phyloP scores from a whole-genome alignment of 2,888 invertebrate species.

The Eupithecia insigniata region DNA sequence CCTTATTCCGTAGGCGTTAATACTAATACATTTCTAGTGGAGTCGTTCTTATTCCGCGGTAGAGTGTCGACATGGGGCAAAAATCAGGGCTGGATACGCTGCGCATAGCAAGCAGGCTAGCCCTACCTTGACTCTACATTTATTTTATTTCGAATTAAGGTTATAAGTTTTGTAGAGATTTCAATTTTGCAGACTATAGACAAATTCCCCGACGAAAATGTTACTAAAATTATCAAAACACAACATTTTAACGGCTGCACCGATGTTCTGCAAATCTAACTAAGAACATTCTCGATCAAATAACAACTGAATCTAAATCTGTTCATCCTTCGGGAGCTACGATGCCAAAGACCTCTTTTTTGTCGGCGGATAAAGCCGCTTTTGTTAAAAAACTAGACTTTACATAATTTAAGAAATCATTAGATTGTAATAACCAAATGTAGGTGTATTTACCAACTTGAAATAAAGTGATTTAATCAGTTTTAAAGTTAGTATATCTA shows the following conservation, averaged over 20 bases:
- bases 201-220: background rate
- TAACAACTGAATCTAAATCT: background rate
- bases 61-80: conserved; percentile 76
- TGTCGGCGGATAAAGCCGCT: background rate
- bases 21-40: conserved; percentile 78
- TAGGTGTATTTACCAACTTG: background rate
- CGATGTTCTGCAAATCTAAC: background rate
- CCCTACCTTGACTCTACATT: conserved; percentile 20
- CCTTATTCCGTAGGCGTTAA: conserved; percentile 75
- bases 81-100: conserved; percentile 75
- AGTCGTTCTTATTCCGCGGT: background rate
- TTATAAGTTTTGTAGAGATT: background rate
- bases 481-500: background rate
- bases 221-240: background rate
- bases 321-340: background rate
- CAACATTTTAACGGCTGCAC: background rate
- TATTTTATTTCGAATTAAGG: background rate
- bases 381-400: too few species aligned
- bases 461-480: background rate
- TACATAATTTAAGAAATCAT: background rate
- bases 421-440: background rate
- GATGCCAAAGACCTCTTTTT: background rate
- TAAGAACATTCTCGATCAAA: background rate
- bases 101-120: conserved; percentile 77
- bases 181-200: background rate